A percentile compares a stretch with the other conserved stretches of the same genome.
These are phyloP conservation scores for Dorcus parallelipipedus DNA, from an alignment of 2,888 invertebrate species.

Conservation along the genomic window DNA sequence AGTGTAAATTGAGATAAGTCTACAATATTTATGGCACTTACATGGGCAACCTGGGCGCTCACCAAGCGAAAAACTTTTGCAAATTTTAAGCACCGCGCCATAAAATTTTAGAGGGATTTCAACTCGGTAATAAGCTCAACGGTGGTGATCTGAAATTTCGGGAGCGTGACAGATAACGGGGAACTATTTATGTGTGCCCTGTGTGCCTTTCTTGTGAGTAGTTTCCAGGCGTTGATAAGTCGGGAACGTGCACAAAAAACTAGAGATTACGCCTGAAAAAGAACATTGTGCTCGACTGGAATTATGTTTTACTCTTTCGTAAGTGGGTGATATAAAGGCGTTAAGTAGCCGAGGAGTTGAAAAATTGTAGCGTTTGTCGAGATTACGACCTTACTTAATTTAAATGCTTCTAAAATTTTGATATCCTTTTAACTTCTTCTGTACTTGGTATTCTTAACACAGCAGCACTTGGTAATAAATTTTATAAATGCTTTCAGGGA, in stretches of 20 bases:
- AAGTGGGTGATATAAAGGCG: conserved; percentile 10
- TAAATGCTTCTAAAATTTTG: conserved; percentile 8
- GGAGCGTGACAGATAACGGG: too few relatives aligned
- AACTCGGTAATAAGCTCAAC: not conserved
- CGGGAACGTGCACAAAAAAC: not conserved
- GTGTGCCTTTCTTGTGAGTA: too few relatives aligned
- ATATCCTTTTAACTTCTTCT: not conserved
- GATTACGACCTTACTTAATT: conserved; percentile 7
- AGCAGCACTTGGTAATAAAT: too few relatives aligned
- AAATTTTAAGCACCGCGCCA: conserved; percentile 20
- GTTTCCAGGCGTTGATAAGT: too few relatives aligned
- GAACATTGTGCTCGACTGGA: not conserved
- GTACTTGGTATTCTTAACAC: conserved; percentile 7
- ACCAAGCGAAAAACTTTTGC: conserved; percentile 10
- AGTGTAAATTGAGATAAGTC: conserved; percentile 52
- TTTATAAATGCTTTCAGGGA: too few relatives aligned
- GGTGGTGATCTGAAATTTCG: too few relatives aligned
- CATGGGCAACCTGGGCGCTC: conserved; percentile 38
- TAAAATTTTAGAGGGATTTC: conserved; percentile 24
- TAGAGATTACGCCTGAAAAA: not conserved
- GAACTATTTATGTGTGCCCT: too few relatives aligned
- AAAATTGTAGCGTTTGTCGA: conserved; percentile 5
- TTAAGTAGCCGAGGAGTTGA: conserved; percentile 9
- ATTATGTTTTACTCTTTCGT: conserved; percentile 7
- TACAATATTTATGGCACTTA: conserved; percentile 51